Evolutionary conservation across 2,113 vertebrate species (phyloP).

Genomic region (Crotalus tigris): DNA sequence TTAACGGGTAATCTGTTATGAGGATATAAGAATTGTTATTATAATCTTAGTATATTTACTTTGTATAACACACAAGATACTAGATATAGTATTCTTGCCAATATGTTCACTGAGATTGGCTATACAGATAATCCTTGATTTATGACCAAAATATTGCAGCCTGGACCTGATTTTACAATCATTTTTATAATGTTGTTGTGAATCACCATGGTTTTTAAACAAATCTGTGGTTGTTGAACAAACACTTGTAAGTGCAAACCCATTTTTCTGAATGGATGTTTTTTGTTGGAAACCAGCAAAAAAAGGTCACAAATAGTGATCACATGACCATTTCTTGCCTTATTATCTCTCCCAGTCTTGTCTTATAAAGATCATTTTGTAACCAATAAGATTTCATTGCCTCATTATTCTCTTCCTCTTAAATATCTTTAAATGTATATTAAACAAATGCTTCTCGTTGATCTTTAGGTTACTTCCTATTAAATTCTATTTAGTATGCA

Average conservation of each 20-base stretch:
- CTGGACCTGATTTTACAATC: neutral
- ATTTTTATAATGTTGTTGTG: neutral
- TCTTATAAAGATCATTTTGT: constrained; percentile 44
- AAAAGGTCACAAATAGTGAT: neutral
- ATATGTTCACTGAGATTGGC: constrained; percentile 32
- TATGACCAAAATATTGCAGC: neutral
- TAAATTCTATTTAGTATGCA: constrained; percentile 47
- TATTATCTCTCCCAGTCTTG: constrained; percentile 40
- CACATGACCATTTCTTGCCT: constrained; percentile 28
- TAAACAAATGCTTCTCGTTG: constrained; percentile 42
- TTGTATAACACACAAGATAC: constrained; percentile 27
- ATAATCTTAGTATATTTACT: constrained; percentile 39
- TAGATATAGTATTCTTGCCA: constrained; percentile 10
- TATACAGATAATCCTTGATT: neutral
- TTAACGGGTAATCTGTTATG: neutral
- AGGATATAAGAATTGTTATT: constrained; percentile 13
- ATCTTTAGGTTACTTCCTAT: constrained; percentile 47
- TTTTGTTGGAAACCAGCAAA: neutral
- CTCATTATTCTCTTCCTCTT: constrained; percentile 53
- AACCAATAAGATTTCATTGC: constrained; percentile 42
- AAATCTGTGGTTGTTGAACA: neutral
- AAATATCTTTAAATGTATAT: constrained; percentile 44
- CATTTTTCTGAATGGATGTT: neutral
- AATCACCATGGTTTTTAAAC: neutral
- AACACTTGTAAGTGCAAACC: neutral